phyloP scores from a whole-genome alignment of 2,113 vertebrate genomes.

The Corydoras maculifer region DNA sequence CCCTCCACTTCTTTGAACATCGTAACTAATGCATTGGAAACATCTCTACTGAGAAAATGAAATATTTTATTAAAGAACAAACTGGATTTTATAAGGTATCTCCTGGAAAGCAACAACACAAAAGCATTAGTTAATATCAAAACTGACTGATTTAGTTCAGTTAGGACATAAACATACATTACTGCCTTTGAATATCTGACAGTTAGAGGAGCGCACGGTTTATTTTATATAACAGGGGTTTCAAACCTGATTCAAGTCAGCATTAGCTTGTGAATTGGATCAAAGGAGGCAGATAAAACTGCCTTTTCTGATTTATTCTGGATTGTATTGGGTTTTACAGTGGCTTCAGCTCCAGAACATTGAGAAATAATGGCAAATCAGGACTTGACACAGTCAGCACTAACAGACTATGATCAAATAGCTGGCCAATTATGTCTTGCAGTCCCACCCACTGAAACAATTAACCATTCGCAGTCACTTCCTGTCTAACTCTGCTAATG shows the following conservation, averaged over 20 bases:
- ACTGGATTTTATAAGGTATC: neutral
- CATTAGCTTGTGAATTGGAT: neutral
- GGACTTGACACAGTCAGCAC: neutral
- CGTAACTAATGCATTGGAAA: neutral
- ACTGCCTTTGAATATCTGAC: neutral
- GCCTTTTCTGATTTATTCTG: neutral
- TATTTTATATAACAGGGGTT: neutral
- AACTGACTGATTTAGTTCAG: conserved; percentile 7
- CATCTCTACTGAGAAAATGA: conserved; percentile 1
- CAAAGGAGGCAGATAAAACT: neutral
- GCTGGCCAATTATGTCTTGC: conserved; percentile 5
- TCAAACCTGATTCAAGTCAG: neutral
- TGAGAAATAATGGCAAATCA: neutral
- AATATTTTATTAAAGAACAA: neutral
- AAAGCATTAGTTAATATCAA: neutral
- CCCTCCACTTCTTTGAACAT: conserved; percentile 11
- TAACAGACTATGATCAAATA: conserved; percentile 9
- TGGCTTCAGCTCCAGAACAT: conserved; percentile 29
- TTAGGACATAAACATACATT: neutral
- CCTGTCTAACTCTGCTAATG: conserved; percentile 12
- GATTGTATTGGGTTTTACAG: neutral
- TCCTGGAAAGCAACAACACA: neutral
- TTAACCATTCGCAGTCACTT: conserved; percentile 24
- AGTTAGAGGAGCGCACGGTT: conserved; percentile 1
- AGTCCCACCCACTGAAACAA: conserved; percentile 26